Percentiles rank a stretch among this genome's conserved stretches.
These are phyloP conservation scores for Sinocyclocheilus rhinocerous DNA, from an alignment of 2,113 vertebrate species.

Conservation along the genomic window DNA sequence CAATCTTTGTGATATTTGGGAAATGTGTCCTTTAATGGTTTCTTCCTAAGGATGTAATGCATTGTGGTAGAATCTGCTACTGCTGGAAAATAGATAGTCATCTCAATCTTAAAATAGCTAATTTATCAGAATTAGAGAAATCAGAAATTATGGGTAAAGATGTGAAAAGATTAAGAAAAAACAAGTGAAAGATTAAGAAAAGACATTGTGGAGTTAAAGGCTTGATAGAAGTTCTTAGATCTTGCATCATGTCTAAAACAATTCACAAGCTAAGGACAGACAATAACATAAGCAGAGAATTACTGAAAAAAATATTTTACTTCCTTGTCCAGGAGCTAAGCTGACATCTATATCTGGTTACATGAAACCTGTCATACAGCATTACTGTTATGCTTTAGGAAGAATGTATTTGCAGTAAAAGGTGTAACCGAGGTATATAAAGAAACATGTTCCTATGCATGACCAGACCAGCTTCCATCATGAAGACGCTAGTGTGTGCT, in stretches of 20 bases:
- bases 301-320: background rate
- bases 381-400: background rate
- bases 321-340: background rate
- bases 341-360: background rate
- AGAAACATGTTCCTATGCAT: background rate
- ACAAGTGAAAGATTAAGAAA: background rate
- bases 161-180: background rate
- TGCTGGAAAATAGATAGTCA: background rate
- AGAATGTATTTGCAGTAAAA: conserved; percentile 15
- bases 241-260: background rate
- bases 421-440: conserved; percentile 26
- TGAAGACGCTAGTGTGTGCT: conserved; percentile 64
- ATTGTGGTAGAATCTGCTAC: background rate
- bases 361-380: conserved; percentile 29
- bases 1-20: background rate
- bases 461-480: conserved; percentile 58
- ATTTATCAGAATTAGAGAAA: background rate
- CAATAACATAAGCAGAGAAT: background rate
- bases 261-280: background rate
- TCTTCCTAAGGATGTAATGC: background rate
- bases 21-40: background rate
- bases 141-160: background rate
- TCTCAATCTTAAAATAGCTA: background rate
- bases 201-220: background rate
- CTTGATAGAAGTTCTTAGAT: background rate